phyloP scores from a whole-genome alignment of 2,797 vertebrate species.

The Tarsius wallacei region DNA sequence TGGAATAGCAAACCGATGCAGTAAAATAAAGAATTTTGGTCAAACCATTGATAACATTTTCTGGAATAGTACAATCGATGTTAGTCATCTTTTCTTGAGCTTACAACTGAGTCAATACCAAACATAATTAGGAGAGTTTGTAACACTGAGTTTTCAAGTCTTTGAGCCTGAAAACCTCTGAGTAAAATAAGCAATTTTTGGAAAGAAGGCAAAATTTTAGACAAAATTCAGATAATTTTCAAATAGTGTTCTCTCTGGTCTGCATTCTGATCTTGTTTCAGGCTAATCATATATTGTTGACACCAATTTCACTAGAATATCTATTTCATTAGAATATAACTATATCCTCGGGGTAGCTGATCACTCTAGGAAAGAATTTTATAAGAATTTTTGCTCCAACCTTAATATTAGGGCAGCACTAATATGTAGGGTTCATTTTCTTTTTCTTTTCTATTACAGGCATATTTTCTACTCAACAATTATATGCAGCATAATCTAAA shows the following conservation, averaged over 20 bases:
- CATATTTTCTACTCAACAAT: background rate
- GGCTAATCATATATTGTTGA: background rate
- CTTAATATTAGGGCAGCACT: constrained; percentile 33
- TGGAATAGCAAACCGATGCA: background rate
- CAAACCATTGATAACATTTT: background rate
- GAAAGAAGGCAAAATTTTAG: background rate
- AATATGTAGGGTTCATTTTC: background rate
- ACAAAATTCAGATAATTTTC: background rate
- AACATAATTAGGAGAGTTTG: constrained; percentile 9
- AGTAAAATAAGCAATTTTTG: background rate
- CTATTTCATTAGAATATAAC: background rate
- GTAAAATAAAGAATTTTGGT: background rate
- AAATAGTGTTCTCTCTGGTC: background rate
- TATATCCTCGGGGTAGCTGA: background rate
- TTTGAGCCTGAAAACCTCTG: background rate
- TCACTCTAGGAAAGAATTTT: background rate
- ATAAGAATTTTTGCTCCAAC: constrained; percentile 15
- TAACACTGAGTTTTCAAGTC: background rate
- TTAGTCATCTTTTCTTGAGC: background rate
- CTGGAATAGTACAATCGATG: background rate
- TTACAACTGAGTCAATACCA: background rate
- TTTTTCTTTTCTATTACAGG: background rate
- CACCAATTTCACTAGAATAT: background rate
- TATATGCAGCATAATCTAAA: background rate
- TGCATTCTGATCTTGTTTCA: background rate